Percentiles rank a stretch among this genome's conserved stretches.
phyloP scores from a whole-genome alignment of 2,888 invertebrate genomes.

The Hedya salicella region DNA sequence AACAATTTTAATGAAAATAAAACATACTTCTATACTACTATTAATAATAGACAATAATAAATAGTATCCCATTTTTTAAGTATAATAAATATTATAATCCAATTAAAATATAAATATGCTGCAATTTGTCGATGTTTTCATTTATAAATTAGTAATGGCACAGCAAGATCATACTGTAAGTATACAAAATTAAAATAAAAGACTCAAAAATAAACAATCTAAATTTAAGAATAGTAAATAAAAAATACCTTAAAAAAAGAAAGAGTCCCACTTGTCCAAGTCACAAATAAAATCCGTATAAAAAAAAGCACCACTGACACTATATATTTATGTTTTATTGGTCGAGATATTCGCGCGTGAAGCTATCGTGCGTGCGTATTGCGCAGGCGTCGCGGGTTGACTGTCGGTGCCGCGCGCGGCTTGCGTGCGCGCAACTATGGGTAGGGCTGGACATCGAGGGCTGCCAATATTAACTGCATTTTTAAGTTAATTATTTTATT shows the following conservation, averaged over 20 bases:
- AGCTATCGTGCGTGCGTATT: conserved; percentile 49
- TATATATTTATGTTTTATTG: conserved; percentile 20
- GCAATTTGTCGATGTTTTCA: too few species aligned
- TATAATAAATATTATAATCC: too few species aligned
- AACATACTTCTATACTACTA: too few species aligned
- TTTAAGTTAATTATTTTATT: background rate
- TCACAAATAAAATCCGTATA: conserved; percentile 62
- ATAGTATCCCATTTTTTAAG: too few species aligned
- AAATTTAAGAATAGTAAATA: conserved; percentile 14
- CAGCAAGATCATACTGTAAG: background rate
- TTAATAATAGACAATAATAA: too few species aligned
- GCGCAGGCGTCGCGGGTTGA: conserved; percentile 57
- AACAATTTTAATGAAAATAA: background rate
- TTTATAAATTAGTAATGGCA: too few species aligned
- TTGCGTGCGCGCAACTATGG: conserved; percentile 47
- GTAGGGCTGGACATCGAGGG: conserved; percentile 41
- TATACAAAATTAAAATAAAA: background rate
- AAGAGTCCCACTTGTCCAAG: conserved; percentile 65
- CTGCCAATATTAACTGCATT: conserved; percentile 6
- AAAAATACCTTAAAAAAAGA: conserved; percentile 58
- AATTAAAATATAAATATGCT: too few species aligned
- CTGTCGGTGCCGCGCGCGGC: conserved; percentile 53
- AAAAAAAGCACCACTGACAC: conserved; percentile 65
- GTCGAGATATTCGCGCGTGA: conserved; percentile 54
- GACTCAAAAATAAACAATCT: background rate